These are phyloP conservation scores for Lacanobia oleracea DNA, from an alignment of 2,888 invertebrate genomes.

Conservation along the genomic window DNA sequence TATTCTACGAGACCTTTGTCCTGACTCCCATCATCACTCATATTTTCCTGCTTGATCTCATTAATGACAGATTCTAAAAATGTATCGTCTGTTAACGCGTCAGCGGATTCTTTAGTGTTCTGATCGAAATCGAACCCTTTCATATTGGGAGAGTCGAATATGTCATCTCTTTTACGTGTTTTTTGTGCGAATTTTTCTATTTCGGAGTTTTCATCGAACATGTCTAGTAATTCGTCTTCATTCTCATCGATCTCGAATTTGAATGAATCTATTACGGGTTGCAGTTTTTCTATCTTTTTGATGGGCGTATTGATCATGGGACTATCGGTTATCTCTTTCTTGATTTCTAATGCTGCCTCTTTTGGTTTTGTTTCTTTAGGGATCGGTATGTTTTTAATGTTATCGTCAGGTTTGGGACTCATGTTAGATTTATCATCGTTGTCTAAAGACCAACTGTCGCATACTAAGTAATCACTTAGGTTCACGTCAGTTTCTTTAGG, in stretches of 20 bases:
- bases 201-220: slow-evolving; percentile 76
- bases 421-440: slow-evolving; percentile 81
- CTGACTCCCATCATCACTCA: slow-evolving; percentile 80
- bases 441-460: slow-evolving; percentile 88
- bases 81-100: slow-evolving; percentile 81
- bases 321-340: slow-evolving; percentile 66
- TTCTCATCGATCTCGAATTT: slow-evolving; percentile 85
- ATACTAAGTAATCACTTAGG: slow-evolving; percentile 85
- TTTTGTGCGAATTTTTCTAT: slow-evolving; percentile 73
- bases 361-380: slow-evolving; percentile 60
- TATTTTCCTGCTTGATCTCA: slow-evolving; percentile 84
- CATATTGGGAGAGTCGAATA: slow-evolving; percentile 74
- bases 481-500: slow-evolving; percentile 81
- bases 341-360: slow-evolving; percentile 66
- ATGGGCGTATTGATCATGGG: slow-evolving; percentile 56
- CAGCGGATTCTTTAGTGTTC: slow-evolving; percentile 74
- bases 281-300: slow-evolving; percentile 76
- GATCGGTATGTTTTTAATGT: slow-evolving; percentile 63
- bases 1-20: slow-evolving; percentile 86
- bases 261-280: slow-evolving; percentile 85
- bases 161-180: slow-evolving; percentile 65
- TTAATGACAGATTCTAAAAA: slow-evolving; percentile 87
- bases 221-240: slow-evolving; percentile 82
- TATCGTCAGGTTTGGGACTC: slow-evolving; percentile 77
- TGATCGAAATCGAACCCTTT: slow-evolving; percentile 75